Conservation (phyloP, 2,797 vertebrate species). For the Gymnothorax javanicus region DNA sequence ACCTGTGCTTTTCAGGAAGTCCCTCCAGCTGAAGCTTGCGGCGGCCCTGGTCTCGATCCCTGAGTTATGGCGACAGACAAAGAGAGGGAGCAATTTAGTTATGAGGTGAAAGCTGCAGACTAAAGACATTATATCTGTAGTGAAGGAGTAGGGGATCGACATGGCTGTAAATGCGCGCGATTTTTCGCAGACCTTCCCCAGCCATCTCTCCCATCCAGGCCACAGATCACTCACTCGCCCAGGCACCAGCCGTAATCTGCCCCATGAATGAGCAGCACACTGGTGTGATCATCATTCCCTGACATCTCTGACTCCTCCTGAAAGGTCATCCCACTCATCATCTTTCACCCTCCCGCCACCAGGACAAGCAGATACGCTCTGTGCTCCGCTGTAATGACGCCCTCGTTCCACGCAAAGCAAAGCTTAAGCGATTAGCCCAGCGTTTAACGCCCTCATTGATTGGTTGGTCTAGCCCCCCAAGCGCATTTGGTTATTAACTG, state of each 20-base stretch:
- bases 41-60: conserved; percentile 78
- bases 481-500: neutral
- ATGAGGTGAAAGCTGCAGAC: neutral
- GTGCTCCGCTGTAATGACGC: neutral
- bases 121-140: neutral
- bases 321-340: conserved; percentile 40
- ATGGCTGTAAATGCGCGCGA: neutral
- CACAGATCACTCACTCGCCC: neutral
- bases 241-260: conserved; percentile 9
- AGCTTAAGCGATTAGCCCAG: conserved; percentile 12
- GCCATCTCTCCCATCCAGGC: neutral
- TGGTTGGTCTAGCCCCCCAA: no score
- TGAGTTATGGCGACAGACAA: conserved; percentile 55
- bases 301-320: conserved; percentile 27
- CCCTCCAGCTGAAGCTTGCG: conserved; percentile 76
- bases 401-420: neutral
- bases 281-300: conserved; percentile 50
- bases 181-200: neutral
- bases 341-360: neutral
- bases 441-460: neutral
- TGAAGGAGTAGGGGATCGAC: neutral
- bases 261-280: conserved; percentile 23
- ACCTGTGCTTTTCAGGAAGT: conserved; percentile 86
- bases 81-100: conserved; percentile 29
- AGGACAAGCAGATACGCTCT: neutral